Conservation (phyloP, 2,888 invertebrate species). For the Zaprionus obscuricornis region DNA sequence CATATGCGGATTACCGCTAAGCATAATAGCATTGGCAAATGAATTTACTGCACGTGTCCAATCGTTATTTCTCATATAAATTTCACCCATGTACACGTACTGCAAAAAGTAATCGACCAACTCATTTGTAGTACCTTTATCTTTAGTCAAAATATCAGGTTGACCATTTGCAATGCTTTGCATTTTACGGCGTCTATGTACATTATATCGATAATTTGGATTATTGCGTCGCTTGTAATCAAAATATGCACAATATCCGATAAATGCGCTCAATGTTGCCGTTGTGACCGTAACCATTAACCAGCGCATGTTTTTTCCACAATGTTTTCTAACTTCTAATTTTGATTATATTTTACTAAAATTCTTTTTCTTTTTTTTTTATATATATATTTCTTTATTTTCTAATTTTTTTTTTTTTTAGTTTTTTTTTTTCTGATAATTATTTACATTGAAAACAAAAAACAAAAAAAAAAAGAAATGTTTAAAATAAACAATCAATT, state of each 20-base stretch:
- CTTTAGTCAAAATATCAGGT: too few relatives aligned
- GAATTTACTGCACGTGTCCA: conserved; percentile 2
- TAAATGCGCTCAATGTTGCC: conserved; percentile 17
- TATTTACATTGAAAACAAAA: not conserved
- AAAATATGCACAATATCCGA: conserved; percentile 34
- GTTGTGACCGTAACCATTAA: too few relatives aligned
- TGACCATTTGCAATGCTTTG: not conserved
- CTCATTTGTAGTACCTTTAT: too few relatives aligned
- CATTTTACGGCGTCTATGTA: conserved; percentile 10
- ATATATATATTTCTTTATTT: too few relatives aligned
- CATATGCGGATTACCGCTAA: conserved; percentile 22
- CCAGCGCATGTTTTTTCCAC: too few relatives aligned
- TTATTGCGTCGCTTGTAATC: conserved; percentile 25
- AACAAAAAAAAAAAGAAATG: not conserved
- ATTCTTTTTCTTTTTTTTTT: not conserved
- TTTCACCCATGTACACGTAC: conserved; percentile 27
- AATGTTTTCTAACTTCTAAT: too few relatives aligned
- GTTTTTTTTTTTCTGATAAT: conserved; percentile 1
- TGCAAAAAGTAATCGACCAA: conserved; percentile 28
- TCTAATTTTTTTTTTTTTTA: too few relatives aligned
- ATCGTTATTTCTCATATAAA: not conserved
- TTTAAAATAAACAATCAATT: too few relatives aligned
- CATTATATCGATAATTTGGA: conserved; percentile 12
- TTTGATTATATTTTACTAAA: too few relatives aligned
- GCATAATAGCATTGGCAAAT: conserved; percentile 25